Evolutionary conservation across 2,113 vertebrate species (phyloP).

Genomic region (Oryzias curvinotus): DNA sequence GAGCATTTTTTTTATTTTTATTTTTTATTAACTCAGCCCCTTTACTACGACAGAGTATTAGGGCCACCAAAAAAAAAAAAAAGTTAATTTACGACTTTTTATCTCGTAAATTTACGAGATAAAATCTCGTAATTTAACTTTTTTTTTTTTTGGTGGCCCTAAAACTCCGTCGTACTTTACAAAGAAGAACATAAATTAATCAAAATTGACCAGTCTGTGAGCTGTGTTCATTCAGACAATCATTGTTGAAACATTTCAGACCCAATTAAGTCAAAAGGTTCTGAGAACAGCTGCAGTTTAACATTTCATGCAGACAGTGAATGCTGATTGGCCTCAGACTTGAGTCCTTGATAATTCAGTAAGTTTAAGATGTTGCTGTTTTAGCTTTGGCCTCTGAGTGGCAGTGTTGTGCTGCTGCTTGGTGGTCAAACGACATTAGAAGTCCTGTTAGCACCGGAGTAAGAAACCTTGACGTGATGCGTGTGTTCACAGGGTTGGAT

Average conservation of each 20-base stretch:
- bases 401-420: slow-evolving; percentile 33
- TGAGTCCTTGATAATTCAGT: slow-evolving; percentile 12
- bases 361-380: slow-evolving; percentile 20
- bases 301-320: slow-evolving; percentile 19
- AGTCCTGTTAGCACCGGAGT: slow-evolving; percentile 3
- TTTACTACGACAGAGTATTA: too few species aligned
- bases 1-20: too few species aligned
- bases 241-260: slow-evolving; percentile 12
- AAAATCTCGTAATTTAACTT: too few species aligned
- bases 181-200: too few species aligned
- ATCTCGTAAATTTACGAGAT: too few species aligned
- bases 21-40: too few species aligned
- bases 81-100: too few species aligned
- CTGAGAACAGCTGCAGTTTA: slow-evolving; percentile 28
- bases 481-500: slow-evolving; percentile 83
- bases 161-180: too few species aligned
- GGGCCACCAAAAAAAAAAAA: too few species aligned
- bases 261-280: slow-evolving; percentile 12
- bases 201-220: neutral
- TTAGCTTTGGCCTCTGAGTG: slow-evolving; percentile 48
- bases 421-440: neutral
- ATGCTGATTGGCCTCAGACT: slow-evolving; percentile 16
- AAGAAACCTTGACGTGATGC: slow-evolving; percentile 20
- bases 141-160: too few species aligned
- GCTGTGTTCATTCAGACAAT: neutral